Evolutionary conservation across 1,140 invertebrate genomes (phyloP).

Genomic region (Caerostris extrusa): DNA sequence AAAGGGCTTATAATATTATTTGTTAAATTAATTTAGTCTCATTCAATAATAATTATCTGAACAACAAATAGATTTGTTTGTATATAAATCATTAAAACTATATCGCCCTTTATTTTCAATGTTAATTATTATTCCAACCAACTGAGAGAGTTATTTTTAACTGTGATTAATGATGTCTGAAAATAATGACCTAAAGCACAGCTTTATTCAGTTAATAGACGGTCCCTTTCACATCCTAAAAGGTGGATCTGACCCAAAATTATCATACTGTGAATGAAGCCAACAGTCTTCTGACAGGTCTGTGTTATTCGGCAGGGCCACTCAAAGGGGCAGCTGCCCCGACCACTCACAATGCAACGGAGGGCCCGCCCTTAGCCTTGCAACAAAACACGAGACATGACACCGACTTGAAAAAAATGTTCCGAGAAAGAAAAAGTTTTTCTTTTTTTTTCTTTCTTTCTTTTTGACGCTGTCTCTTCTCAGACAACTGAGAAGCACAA

Average conservation of each 20-base stretch:
- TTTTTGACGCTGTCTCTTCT: background rate
- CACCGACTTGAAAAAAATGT: background rate
- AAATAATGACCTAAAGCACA: background rate
- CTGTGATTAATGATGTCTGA: background rate
- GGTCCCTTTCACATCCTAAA: background rate
- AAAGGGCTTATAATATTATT: too few species aligned
- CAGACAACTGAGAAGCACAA: background rate
- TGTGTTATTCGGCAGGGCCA: conserved; percentile 61
- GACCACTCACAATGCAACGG: conserved; percentile 36
- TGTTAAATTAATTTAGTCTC: too few species aligned
- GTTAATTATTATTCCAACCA: too few species aligned
- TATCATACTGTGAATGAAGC: conserved; percentile 72
- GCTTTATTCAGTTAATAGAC: background rate
- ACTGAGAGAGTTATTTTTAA: too few species aligned
- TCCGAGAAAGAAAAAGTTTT: conserved; percentile 24
- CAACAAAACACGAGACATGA: background rate
- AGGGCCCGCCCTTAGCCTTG: conserved; percentile 25
- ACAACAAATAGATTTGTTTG: too few species aligned
- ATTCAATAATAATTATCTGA: too few species aligned
- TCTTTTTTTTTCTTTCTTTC: background rate
- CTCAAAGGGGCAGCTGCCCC: conserved; percentile 71
- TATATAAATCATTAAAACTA: too few species aligned
- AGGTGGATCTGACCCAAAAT: conserved; percentile 70
- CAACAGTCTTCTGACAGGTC: conserved; percentile 65
- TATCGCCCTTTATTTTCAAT: too few species aligned